These are phyloP conservation scores for Volucella bombylans DNA, from an alignment of 2,888 invertebrate genomes.

Conservation along the genomic window DNA sequence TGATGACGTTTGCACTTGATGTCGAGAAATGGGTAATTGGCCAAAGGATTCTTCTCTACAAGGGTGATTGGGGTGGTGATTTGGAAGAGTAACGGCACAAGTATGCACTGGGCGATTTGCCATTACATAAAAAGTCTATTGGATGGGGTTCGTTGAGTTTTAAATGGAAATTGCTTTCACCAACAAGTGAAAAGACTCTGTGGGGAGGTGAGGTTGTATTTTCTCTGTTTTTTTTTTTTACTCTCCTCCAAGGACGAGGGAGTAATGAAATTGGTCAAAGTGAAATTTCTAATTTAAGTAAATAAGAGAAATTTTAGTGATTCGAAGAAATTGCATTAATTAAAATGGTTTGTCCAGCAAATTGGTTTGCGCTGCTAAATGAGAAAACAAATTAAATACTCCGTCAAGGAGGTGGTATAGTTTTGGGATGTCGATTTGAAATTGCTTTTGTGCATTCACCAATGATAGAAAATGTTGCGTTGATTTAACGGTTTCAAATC, in stretches of 20 bases:
- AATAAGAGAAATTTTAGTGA: slow-evolving; percentile 1
- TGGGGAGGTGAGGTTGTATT: no score
- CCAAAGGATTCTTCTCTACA: slow-evolving; percentile 68
- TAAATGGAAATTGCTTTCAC: slow-evolving; percentile 3
- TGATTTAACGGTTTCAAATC: no score
- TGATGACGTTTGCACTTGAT: slow-evolving; percentile 70
- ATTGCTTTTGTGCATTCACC: no score
- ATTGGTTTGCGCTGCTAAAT: no score
- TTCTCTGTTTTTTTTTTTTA: no score
- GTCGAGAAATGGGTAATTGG: slow-evolving; percentile 69
- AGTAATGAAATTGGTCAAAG: no score
- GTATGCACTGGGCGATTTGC: slow-evolving; percentile 48
- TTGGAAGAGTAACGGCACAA: slow-evolving; percentile 37
- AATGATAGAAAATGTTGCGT: no score
- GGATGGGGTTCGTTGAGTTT: slow-evolving; percentile 30
- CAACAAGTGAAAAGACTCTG: background rate
- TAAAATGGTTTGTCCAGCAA: background rate
- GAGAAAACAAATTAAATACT: no score
- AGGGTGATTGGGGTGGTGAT: slow-evolving; percentile 35
- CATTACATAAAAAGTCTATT: slow-evolving; percentile 45
- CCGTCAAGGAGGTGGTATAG: no score
- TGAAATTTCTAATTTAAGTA: slow-evolving; percentile 3
- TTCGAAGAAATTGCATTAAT: slow-evolving; percentile 3
- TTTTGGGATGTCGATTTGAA: no score
- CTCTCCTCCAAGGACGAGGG: no score